Evolutionary conservation across 1,140 invertebrate genomes (phyloP), one percentile per base, ranked within the genome.

Genomic region (Polypedilum pembai): DNA sequence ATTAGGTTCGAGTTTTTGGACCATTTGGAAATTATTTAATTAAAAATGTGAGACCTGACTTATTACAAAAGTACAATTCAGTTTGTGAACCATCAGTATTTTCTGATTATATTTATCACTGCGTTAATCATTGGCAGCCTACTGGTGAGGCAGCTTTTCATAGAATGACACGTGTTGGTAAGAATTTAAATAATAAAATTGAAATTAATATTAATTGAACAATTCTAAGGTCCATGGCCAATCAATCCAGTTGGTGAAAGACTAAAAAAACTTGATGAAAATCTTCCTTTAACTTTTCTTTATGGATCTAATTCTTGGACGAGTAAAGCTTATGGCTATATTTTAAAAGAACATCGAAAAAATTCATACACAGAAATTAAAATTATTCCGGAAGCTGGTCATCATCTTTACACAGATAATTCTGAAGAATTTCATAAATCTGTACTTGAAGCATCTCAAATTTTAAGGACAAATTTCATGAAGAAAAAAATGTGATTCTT

Each of bases 1-100:
- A 33, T 33, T 33, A 33, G 24, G 5, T 96, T 3, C 83, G 94
- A 81, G 85, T 86, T 20, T 88, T 89, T 73, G 94, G 94, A 74
- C 93, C 92, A 33, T 89, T 88, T 81, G 93, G 77, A 7, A 73
- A 69, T 12, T 75, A 63, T 7, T 40, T 77, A 2, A 41, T 78
- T 0, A 69, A 24, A 20, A 69, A 69, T 8, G 65, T 20, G 0
- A 17, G 65, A 18, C 65, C 65, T 21, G 65, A 69, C 7, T 8
- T 69, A 18, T 18, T 69, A 2, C 17, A 24, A 69, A 69, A 69
- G 18, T 69, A 69, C 21, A 24, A 69, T 10, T 20, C 21, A 20
- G 17, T 69, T 24, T n/a, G 3, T 7, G 65, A 69, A 18, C 17
- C 3, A 18, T 24, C 17, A 7, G 21, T 69, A 1, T 18, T 69